phyloP scores from a whole-genome alignment of 2,113 vertebrate species.

The Mormyrus lacerda region DNA sequence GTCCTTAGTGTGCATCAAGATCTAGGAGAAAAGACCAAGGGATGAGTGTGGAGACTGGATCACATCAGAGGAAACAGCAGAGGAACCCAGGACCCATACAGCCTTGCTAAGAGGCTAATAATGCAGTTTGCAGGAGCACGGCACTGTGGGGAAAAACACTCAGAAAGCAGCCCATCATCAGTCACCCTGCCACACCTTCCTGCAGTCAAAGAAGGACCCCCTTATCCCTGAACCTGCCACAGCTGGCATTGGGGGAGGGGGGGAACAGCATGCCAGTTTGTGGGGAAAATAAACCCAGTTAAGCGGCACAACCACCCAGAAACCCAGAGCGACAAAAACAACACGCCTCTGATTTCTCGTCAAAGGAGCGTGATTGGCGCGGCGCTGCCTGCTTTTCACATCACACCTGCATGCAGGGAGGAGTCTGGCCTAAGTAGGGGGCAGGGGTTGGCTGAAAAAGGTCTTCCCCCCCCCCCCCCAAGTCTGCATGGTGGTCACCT shows the following conservation, averaged over 20 bases:
- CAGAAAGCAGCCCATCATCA: background rate
- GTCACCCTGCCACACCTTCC: background rate
- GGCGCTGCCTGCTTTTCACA: background rate
- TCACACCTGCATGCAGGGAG: background rate
- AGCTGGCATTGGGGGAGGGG: background rate
- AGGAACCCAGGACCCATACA: background rate
- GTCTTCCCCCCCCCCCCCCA: background rate
- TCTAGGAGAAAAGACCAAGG: constrained; percentile 62
- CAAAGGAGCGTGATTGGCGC: background rate
- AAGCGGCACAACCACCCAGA: background rate
- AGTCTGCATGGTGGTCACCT: background rate
- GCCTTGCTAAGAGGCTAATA: background rate
- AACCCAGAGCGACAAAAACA: background rate
- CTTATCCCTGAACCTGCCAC: background rate
- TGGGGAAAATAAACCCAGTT: background rate
- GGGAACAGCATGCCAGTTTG: background rate
- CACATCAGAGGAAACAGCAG: background rate
- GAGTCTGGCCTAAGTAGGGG: background rate
- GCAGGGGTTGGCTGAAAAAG: background rate
- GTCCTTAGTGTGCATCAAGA: constrained; percentile 97
- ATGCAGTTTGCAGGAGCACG: background rate
- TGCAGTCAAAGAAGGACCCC: background rate
- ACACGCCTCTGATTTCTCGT: background rate
- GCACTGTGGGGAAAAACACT: background rate
- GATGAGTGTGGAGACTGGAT: constrained; percentile 6